phyloP scores from a whole-genome alignment of 2,888 invertebrate genomes.

The Sinhomidia bicolor region DNA sequence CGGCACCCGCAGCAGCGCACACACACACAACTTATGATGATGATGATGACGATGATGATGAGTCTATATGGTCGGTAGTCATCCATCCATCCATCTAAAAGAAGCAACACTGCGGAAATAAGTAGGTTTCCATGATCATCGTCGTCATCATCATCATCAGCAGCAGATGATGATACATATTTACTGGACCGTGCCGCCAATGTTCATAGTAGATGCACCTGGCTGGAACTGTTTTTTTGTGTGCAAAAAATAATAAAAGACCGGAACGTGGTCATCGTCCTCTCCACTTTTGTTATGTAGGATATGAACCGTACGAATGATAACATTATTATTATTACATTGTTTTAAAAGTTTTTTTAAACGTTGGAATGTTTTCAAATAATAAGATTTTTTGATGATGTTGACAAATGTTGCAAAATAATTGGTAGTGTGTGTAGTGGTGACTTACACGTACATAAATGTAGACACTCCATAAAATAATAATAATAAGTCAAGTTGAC shows the following conservation, averaged over 20 bases:
- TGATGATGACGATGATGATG: conserved; percentile 37
- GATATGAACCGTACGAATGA: neutral
- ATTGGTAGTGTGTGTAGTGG: conserved; percentile 7
- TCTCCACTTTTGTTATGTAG: too few species aligned
- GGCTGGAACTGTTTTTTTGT: conserved; percentile 48
- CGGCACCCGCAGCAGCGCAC: conserved; percentile 36
- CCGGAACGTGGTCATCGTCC: conserved; percentile 66
- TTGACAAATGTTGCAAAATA: conserved; percentile 35
- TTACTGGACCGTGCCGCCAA: conserved; percentile 68
- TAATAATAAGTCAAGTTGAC: conserved; percentile 14
- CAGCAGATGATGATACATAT: conserved; percentile 54
- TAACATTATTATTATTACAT: neutral
- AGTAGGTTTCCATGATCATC: conserved; percentile 72
- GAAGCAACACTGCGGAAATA: conserved; percentile 69
- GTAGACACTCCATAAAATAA: conserved; percentile 48
- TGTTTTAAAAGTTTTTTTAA: neutral
- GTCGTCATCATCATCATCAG: conserved; percentile 27
- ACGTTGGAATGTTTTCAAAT: neutral
- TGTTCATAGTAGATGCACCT: conserved; percentile 59
- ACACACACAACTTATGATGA: neutral
- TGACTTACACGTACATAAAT: neutral
- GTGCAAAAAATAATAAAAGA: conserved; percentile 13
- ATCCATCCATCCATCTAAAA: conserved; percentile 57
- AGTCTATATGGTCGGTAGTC: conserved; percentile 53
- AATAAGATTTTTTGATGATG: neutral